Conservation (phyloP, 2,888 invertebrate genomes). For the Melanostoma mellinum region DNA sequence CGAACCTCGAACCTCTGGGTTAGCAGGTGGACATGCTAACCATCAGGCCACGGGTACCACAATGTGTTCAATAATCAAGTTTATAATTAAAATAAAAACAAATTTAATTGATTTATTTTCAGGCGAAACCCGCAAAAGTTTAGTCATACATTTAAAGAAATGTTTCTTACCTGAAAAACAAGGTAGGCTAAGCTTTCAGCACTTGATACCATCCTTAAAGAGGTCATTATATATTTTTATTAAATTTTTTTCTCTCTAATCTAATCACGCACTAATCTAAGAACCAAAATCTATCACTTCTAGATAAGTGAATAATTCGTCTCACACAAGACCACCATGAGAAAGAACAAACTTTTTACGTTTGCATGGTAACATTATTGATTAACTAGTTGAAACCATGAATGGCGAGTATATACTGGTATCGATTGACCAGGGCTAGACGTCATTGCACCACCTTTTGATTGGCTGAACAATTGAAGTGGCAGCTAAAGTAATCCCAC, state of each 20-base stretch:
- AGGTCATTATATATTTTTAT: constrained; percentile 33
- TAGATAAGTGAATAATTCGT: constrained; percentile 6
- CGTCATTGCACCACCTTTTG: constrained; percentile 40
- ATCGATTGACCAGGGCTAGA: constrained; percentile 56
- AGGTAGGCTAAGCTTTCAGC: constrained; percentile 52
- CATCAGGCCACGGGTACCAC: no score
- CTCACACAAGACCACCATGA: constrained; percentile 17
- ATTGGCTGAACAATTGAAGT: constrained; percentile 46
- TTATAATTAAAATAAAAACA: not conserved
- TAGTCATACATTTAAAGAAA: not conserved
- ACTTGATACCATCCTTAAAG: constrained; percentile 38
- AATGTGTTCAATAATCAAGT: no score
- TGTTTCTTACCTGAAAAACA: constrained; percentile 41
- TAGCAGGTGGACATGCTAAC: no score
- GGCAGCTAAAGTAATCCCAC: constrained; percentile 25
- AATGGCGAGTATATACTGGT: constrained; percentile 44
- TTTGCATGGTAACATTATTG: constrained; percentile 60
- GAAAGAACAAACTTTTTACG: constrained; percentile 25
- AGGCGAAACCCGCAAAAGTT: no score
- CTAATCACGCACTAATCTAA: constrained; percentile 20
- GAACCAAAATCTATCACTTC: constrained; percentile 13
- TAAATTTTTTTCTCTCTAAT: constrained; percentile 41
- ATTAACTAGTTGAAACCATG: constrained; percentile 56
- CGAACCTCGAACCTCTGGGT: no score
- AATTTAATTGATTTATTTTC: not conserved